Percentiles rank a stretch among this genome's conserved stretches.
Conservation (phyloP, 2,113 vertebrate species). For the Grammomys dolichurus region DNA sequence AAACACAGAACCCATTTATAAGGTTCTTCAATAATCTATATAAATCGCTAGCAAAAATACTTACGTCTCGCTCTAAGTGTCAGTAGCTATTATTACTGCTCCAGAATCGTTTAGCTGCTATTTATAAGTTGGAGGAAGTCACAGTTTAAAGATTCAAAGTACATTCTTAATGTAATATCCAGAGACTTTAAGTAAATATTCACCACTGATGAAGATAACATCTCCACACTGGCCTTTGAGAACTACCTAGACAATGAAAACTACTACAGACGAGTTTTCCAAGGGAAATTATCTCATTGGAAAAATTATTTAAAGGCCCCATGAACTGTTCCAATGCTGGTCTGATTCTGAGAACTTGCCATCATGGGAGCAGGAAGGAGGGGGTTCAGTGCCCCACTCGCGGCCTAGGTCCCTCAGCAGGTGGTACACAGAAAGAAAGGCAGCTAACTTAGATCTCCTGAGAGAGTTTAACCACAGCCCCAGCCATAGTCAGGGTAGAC, state of each 20-base stretch:
- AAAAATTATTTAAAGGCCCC: neutral
- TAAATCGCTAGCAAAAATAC: neutral
- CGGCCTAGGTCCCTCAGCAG: conserved; percentile 8
- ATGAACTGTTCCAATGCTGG: conserved; percentile 12
- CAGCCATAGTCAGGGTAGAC: neutral
- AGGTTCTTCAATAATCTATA: neutral
- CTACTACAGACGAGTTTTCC: conserved; percentile 49
- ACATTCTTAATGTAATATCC: conserved; percentile 35
- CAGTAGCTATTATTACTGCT: conserved; percentile 27
- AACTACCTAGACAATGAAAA: conserved; percentile 66
- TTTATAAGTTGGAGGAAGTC: conserved; percentile 56
- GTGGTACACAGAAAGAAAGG: conserved; percentile 14
- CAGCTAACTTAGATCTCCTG: neutral
- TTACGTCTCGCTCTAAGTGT: neutral
- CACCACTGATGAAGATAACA: conserved; percentile 62
- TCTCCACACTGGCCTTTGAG: conserved; percentile 44
- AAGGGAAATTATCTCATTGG: conserved; percentile 70
- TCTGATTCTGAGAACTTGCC: conserved; percentile 26
- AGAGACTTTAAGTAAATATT: conserved; percentile 63
- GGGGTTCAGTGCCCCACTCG: neutral
- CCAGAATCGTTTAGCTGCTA: conserved; percentile 16
- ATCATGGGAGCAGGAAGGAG: neutral
- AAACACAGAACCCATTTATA: neutral
- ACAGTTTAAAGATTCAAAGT: conserved; percentile 44
- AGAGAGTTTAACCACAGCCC: neutral